Percentiles rank a stretch among this genome's conserved stretches.
Conservation (phyloP, 2,797 vertebrate species). For the Scarus forsteni region DNA sequence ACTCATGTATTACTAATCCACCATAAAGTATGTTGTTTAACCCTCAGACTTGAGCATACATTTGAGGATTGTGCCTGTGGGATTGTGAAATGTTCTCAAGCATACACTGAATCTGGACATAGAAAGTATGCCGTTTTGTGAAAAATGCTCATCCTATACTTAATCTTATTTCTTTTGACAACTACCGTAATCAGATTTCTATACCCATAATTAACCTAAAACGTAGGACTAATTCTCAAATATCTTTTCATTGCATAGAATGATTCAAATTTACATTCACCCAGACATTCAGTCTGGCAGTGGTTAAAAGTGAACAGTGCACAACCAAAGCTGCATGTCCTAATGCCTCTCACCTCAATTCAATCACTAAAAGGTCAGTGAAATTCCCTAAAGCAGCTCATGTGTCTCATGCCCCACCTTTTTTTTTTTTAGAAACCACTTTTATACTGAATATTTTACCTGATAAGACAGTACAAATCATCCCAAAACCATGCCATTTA, state of each 20-base stretch:
- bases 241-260: not conserved
- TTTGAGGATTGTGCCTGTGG: not conserved
- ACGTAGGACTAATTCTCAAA: slow-evolving; percentile 1
- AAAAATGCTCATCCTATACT: not conserved
- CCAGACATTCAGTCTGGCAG: not conserved
- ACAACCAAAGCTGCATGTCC: not conserved
- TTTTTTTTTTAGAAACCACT: not conserved
- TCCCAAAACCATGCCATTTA: slow-evolving; percentile 5
- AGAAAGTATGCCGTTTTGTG: not conserved
- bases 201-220: not conserved
- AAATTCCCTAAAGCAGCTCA: not conserved
- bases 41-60: slow-evolving; percentile 7
- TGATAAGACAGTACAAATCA: not conserved
- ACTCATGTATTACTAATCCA: not conserved
- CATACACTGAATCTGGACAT: slow-evolving; percentile 5
- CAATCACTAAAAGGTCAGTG: slow-evolving; percentile 1
- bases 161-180: slow-evolving; percentile 12
- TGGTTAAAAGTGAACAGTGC: not conserved
- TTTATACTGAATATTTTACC: not conserved
- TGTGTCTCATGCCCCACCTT: not conserved
- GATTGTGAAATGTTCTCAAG: slow-evolving; percentile 6
- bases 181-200: not conserved
- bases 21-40: not conserved
- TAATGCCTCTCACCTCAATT: not conserved
- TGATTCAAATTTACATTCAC: not conserved